Conservation (phyloP, 2,797 vertebrate species). For the Chiloscyllium punctatum region DNA sequence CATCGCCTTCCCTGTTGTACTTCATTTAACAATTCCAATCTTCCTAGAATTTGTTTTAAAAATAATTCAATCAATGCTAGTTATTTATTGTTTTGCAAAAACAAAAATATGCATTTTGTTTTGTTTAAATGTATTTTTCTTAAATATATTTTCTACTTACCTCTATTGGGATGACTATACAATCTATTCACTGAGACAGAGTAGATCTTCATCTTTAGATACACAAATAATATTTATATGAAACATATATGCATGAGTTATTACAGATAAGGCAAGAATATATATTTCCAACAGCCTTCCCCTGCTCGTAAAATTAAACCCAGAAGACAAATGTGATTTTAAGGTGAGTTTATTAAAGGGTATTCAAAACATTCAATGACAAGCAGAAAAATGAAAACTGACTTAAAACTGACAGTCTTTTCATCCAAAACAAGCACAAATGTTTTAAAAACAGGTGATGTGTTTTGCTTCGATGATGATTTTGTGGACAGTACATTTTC, state of each 20-base stretch:
- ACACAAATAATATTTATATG: not conserved
- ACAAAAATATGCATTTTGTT: not conserved
- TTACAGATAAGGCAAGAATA: no score
- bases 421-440: not conserved
- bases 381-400: constrained; percentile 7
- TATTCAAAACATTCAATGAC: constrained; percentile 7
- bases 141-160: not conserved
- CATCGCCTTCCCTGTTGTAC: not conserved
- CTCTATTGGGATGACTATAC: not conserved
- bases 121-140: not conserved
- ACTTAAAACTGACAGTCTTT: not conserved
- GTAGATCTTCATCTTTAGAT: not conserved
- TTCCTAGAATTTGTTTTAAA: no score
- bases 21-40: not conserved
- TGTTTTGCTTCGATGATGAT: not conserved
- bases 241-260: not conserved
- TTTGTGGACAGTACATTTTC: not conserved
- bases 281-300: no score
- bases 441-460: not conserved
- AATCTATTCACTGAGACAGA: not conserved
- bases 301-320: not conserved
- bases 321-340: not conserved
- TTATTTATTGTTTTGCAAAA: not conserved
- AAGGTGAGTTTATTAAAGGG: constrained; percentile 27
- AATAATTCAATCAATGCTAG: not conserved